phyloP scores from a whole-genome alignment of 1,140 invertebrate genomes.

The Drosophila micromelanica region DNA sequence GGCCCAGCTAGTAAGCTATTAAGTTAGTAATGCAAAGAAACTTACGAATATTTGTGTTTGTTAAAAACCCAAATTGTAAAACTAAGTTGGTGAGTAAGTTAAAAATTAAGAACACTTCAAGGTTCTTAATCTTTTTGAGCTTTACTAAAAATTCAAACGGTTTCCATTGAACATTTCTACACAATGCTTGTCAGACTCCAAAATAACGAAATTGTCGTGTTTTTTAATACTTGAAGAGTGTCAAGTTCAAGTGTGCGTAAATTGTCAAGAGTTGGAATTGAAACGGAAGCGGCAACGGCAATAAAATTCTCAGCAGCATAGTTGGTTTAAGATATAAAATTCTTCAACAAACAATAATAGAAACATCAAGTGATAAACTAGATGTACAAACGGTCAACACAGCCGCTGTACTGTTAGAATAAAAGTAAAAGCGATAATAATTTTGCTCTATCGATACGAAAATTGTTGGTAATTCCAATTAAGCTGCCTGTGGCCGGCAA shows the following conservation, averaged over 20 bases:
- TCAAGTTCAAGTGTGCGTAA: constrained; percentile 55
- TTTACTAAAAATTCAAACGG: constrained; percentile 17
- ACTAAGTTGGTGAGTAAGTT: too few relatives aligned
- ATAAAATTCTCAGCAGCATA: background rate
- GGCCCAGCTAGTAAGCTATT: too few relatives aligned
- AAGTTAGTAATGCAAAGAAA: too few relatives aligned
- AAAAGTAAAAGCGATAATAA: constrained; percentile 28
- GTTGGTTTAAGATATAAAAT: background rate
- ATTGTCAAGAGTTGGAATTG: constrained; percentile 23
- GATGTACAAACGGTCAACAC: background rate
- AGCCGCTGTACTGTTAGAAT: background rate
- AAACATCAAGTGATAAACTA: background rate
- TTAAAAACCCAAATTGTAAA: too few relatives aligned
- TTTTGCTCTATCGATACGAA: constrained; percentile 32
- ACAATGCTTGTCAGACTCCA: constrained; percentile 27
- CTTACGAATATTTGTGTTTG: too few relatives aligned
- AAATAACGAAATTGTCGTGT: constrained; percentile 32
- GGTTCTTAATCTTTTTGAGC: too few relatives aligned
- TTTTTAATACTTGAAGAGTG: constrained; percentile 62
- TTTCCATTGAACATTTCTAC: constrained; percentile 5
- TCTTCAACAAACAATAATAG: background rate
- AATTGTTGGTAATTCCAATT: constrained; percentile 47
- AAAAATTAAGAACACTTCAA: too few relatives aligned
- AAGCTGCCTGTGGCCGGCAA: constrained; percentile 19
- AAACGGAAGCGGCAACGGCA: constrained; percentile 30